These are phyloP conservation scores for Poecile montanus DNA, from an alignment of 2,797 vertebrate genomes.

Conservation along the genomic window DNA sequence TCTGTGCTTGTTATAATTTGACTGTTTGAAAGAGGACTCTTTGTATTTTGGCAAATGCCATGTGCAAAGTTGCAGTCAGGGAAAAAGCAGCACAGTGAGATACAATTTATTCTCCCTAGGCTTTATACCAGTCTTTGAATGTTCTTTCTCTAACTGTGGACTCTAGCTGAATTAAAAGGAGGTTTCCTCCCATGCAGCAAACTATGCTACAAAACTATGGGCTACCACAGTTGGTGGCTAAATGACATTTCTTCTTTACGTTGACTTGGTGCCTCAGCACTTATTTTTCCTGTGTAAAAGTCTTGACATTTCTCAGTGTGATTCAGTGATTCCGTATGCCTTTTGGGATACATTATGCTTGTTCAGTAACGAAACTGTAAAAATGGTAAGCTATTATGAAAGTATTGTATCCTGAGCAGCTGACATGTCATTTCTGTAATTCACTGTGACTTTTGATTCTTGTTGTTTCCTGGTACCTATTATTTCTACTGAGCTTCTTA, in stretches of 20 bases:
- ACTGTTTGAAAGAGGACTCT: slow-evolving; percentile 5
- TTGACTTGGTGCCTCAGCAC: slow-evolving; percentile 19
- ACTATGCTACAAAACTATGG: neutral
- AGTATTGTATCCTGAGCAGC: slow-evolving; percentile 55
- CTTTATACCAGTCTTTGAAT: slow-evolving; percentile 32
- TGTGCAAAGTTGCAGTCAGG: neutral
- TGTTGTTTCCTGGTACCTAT: slow-evolving; percentile 62
- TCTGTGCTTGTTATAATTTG: neutral
- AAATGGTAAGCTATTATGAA: slow-evolving; percentile 53
- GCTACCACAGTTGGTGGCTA: neutral
- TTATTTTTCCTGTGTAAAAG: slow-evolving; percentile 44
- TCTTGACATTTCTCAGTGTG: slow-evolving; percentile 51
- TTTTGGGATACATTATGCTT: slow-evolving; percentile 51
- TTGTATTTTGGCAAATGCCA: slow-evolving; percentile 23
- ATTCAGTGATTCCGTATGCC: slow-evolving; percentile 28
- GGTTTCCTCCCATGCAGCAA: slow-evolving; percentile 21
- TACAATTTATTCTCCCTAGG: neutral
- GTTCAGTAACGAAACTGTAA: slow-evolving; percentile 55
- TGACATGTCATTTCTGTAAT: slow-evolving; percentile 30
- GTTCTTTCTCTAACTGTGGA: neutral
- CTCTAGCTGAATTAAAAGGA: slow-evolving; percentile 45
- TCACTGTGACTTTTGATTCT: slow-evolving; percentile 64
- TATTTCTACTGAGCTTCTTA: slow-evolving; percentile 63
- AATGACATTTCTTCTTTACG: slow-evolving; percentile 25
- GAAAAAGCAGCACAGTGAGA: slow-evolving; percentile 14